A percentile compares a stretch with the other conserved stretches of the same genome.
Evolutionary conservation across 2,888 invertebrate species (phyloP).

Genomic region (Hololepta plana): DNA sequence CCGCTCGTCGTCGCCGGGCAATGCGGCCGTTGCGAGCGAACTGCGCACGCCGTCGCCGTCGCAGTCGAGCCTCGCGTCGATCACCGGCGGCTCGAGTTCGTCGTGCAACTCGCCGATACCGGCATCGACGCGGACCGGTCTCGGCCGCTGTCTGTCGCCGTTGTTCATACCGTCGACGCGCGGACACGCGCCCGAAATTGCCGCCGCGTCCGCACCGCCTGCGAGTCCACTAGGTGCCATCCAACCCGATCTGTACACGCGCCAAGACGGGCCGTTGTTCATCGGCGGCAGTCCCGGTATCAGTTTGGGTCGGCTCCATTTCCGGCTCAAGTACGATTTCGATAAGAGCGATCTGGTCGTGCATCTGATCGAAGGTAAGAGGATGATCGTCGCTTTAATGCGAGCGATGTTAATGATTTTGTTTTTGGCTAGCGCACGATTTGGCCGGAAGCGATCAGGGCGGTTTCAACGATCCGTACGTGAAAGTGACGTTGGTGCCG

Average conservation of each 20-base stretch:
- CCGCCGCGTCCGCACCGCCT: slow-evolving; percentile 27
- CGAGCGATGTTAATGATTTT: not conserved
- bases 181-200: slow-evolving; percentile 20
- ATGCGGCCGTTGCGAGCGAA: slow-evolving; percentile 20
- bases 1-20: slow-evolving; percentile 39
- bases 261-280: slow-evolving; percentile 61
- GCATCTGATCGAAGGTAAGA: slow-evolving; percentile 78
- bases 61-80: slow-evolving; percentile 51
- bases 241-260: slow-evolving; percentile 73
- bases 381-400: too few species aligned
- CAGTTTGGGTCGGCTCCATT: slow-evolving; percentile 66
- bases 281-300: slow-evolving; percentile 34
- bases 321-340: slow-evolving; percentile 75
- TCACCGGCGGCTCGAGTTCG: slow-evolving; percentile 28
- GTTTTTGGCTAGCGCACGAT: slow-evolving; percentile 46
- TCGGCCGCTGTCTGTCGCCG: slow-evolving; percentile 52
- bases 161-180: slow-evolving; percentile 56
- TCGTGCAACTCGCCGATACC: slow-evolving; percentile 25
- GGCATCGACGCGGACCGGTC: slow-evolving; percentile 18
- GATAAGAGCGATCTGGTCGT: slow-evolving; percentile 77
- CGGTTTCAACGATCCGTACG: slow-evolving; percentile 81
- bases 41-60: slow-evolving; percentile 44
- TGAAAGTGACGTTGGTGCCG: slow-evolving; percentile 59
- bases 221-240: slow-evolving; percentile 59
- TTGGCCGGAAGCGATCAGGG: slow-evolving; percentile 69